A percentile compares a stretch with the other conserved stretches of the same genome.
Conservation (phyloP, 2,797 vertebrate genomes). For the Tapirus indicus region DNA sequence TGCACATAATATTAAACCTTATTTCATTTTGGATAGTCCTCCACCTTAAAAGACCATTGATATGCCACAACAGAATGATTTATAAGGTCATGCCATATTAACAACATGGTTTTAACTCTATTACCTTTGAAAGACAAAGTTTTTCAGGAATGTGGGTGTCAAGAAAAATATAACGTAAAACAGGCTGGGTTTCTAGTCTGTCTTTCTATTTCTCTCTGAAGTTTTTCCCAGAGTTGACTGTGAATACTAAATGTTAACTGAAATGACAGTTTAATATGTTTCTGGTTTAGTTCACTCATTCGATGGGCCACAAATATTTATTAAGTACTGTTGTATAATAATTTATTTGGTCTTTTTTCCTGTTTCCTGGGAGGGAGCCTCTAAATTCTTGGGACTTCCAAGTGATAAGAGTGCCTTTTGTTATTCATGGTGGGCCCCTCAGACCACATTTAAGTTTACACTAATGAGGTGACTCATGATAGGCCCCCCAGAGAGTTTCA, state of each 20-base stretch:
- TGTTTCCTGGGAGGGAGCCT: neutral
- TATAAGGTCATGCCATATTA: neutral
- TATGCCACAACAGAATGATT: neutral
- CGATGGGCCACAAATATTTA: neutral
- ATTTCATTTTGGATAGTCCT: neutral
- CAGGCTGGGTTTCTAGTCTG: neutral
- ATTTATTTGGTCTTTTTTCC: neutral
- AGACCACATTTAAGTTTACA: neutral
- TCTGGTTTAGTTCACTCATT: conserved; percentile 16
- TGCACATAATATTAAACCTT: neutral
- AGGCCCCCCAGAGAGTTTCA: neutral
- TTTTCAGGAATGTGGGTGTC: conserved; percentile 2
- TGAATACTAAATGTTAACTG: neutral
- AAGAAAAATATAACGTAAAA: conserved; percentile 4
- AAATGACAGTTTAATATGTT: neutral
- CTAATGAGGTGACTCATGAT: neutral
- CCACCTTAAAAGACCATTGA: neutral
- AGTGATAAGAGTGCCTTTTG: neutral
- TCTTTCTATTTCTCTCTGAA: neutral
- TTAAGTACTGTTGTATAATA: neutral
- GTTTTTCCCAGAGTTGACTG: neutral
- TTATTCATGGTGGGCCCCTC: neutral
- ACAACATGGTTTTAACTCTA: neutral
- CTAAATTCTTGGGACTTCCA: conserved; percentile 14
- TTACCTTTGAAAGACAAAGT: neutral